Evolutionary conservation across 2,888 invertebrate species (phyloP).

Genomic region (Cremastinae sp.): DNA sequence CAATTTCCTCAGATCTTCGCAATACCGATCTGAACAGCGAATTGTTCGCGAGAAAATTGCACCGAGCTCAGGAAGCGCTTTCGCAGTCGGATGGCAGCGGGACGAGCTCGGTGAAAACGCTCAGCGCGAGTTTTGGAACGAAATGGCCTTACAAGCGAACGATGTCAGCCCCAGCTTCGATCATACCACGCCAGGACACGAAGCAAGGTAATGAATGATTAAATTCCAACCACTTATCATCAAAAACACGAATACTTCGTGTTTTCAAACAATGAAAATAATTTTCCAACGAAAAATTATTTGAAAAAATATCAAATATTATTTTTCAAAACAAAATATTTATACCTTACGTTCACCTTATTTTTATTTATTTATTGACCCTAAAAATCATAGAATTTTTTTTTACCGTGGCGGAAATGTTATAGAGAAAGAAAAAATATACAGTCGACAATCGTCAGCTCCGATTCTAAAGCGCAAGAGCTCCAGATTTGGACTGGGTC

Average conservation of each 20-base stretch:
- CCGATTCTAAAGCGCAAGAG: conserved; percentile 96
- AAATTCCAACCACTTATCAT: conserved; percentile 1
- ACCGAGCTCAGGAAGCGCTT: conserved; percentile 93
- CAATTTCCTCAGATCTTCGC: conserved; percentile 86
- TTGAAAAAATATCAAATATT: too few relatives aligned
- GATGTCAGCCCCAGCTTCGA: conserved; percentile 94
- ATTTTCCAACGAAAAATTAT: too few relatives aligned
- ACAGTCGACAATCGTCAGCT: conserved; percentile 95
- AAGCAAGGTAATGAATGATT: conserved; percentile 82
- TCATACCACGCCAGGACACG: conserved; percentile 88
- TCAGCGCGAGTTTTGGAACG: conserved; percentile 93
- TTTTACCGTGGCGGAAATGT: conserved; percentile 60
- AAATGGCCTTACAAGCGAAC: conserved; percentile 98
- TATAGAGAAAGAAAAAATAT: conserved; percentile 91
- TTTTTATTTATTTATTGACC: too few relatives aligned
- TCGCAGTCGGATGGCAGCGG: conserved; percentile 87
- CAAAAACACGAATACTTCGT: background rate
- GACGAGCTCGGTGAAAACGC: conserved; percentile 85
- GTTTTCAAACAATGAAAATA: background rate
- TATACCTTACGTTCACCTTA: too few relatives aligned
- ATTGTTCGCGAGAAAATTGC: conserved; percentile 91
- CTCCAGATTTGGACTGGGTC: conserved; percentile 94
- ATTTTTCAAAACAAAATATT: too few relatives aligned
- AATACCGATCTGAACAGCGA: conserved; percentile 95
- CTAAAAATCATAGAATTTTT: background rate